Conservation (phyloP, 2,888 invertebrate species). For the Eupeodes latifasciatus region DNA sequence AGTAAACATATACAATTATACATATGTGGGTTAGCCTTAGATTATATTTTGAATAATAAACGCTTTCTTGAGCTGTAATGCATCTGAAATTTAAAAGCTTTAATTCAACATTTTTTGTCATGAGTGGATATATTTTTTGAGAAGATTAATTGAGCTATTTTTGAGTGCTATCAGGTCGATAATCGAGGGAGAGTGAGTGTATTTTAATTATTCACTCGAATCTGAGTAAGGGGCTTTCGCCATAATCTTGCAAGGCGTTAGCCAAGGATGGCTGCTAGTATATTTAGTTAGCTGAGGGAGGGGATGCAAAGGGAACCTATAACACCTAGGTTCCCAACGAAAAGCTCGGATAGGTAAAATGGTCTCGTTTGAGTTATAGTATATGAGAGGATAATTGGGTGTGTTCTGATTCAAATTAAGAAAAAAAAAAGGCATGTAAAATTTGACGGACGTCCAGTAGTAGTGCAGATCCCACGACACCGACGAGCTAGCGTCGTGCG, state of each 20-base stretch:
- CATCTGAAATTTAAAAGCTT: no score
- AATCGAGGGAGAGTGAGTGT: background rate
- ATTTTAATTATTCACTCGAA: background rate
- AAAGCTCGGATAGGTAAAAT: background rate
- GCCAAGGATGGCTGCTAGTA: background rate
- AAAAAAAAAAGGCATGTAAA: slow-evolving; percentile 6
- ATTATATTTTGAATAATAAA: no score
- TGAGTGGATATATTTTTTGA: background rate
- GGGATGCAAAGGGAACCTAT: background rate
- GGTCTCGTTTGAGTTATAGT: background rate
- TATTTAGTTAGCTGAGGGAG: background rate
- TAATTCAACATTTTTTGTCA: no score
- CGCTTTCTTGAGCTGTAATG: no score
- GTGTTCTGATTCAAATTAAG: no score
- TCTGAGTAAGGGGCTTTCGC: background rate
- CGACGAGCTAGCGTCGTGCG: background rate
- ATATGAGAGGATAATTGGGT: background rate
- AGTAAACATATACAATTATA: no score
- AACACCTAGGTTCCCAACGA: background rate
- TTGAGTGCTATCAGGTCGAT: background rate
- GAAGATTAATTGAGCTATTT: background rate
- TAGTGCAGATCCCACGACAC: background rate
- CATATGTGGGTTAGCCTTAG: no score
- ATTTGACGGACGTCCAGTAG: background rate
- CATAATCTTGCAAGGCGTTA: background rate